Evolutionary conservation across 2,797 vertebrate species (phyloP), one percentile per base, ranked within the genome.

Genomic region (Enteromius anoplus): DNA sequence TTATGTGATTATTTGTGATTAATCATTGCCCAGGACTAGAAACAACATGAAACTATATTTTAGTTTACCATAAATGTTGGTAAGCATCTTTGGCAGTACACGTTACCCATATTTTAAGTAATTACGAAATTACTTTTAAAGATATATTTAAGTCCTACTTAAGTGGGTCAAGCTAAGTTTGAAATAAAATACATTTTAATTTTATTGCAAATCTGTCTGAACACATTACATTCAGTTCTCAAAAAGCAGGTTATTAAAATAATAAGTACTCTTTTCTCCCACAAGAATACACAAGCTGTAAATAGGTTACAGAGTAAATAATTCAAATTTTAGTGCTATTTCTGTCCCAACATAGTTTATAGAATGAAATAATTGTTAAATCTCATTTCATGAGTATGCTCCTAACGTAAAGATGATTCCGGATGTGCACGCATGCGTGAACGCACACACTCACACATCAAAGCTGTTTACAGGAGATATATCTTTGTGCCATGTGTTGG

Each of bases 391-490:
- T 53, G 4, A 53, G 19, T 42, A 26, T 68, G 62, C 45, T 55
- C n/a, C 21, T 37, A 37, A 45, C 32, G 7, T 80, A 40, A 51
- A 78, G 29, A 19, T 62, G 23, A 45, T n/a, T 62, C 26, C 12
- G 15, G 3, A 71, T n/a, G 32, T 58, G 42, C 23, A 73, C 26
- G 40, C 23, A 78, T 40, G 11, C 34, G 47, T 70, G 69, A 65
- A 66, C 12, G 12, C 21, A 47, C 47, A 8, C 5, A 10, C 75
- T 53, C 29, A 62, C 21, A 78, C 64, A 85, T 70, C 34, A 73
- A 68, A 86, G 42, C 75, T 75, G 81, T 85, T 87, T 80, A 85
- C 78, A 86, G 45, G 23, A 86, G 81, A 82, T 72, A 75, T 53
- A 65, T 42, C 70, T 70, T 14, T 68, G 53, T 19, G 21, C 45